Base-by-base conservation (phyloP, 2,888 invertebrate genomes). In the Fragum fragum region DNA sequence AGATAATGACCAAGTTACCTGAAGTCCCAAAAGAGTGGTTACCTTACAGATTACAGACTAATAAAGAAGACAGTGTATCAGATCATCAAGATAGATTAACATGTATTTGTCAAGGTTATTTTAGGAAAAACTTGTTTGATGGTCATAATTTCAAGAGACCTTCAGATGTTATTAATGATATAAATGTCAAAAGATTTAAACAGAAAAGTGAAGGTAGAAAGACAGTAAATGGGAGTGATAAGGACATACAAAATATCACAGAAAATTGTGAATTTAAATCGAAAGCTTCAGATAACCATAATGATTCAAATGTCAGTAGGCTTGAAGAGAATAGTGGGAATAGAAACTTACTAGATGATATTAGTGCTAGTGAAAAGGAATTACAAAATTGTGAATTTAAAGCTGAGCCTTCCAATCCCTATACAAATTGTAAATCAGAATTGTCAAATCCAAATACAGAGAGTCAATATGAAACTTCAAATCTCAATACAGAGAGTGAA, bases 41-140 rank as follows among this genome's bases (percentile, higher is more conserved):
- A n/a, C 68, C 73, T 36, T 78, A 80, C 61, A 83, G 39, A 55
- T 14, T 57, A 68, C 61, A 59, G 18, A 73, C 83, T 23, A 55
- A 82, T 21, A 52, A 32, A 2, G 71, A 68, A 42, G 42, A 73
- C 21, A 39, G 18, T n/a, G n/a, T 5, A 26, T 1, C 21, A 6
- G 42, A 53, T 3, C 18, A 39, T 26, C 23, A 70, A n/a, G 61
- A 32, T 42, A n/a, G 26, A 39, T 16, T 39, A 0, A 71, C 36
- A 0, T 85, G 82, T 76, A 28, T 78, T n/a, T 85, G 85, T 66
- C 21, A 59, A 16, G 75, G 80, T 47, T 59, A 79, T 36, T 39
- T 42, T 57, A 69, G 47, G 26, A 32, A 53, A n/a, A 18, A 21
- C 14, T 42, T 23, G 42, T 52, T 16, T 36, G 32, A 57, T 32